Percentiles rank a stretch among this genome's conserved stretches.
Evolutionary conservation across 2,888 invertebrate species (phyloP).

Genomic region (Parasteatoda lunata): DNA sequence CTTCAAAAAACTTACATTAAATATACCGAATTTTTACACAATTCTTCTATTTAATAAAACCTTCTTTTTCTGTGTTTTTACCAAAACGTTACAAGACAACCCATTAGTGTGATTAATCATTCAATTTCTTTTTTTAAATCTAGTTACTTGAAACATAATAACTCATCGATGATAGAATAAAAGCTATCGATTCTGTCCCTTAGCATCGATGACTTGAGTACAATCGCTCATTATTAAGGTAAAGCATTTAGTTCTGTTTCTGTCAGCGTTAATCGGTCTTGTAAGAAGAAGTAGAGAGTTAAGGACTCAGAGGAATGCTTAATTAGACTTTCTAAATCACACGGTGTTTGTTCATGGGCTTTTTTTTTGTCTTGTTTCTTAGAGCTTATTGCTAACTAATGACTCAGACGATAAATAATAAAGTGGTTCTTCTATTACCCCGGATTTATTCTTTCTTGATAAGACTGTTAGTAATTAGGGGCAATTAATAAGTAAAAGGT

Average conservation of each 20-base stretch:
- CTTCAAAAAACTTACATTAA: too few relatives aligned
- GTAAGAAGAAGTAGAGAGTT: constrained; percentile 34
- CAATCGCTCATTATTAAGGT: constrained; percentile 58
- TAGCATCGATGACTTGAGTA: constrained; percentile 4
- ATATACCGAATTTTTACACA: too few relatives aligned
- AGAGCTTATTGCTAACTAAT: constrained; percentile 49
- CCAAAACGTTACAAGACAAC: background rate
- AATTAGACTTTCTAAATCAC: constrained; percentile 57
- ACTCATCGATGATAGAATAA: constrained; percentile 40
- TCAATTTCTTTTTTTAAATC: background rate
- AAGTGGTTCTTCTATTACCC: background rate
- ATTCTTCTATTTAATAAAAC: background rate
- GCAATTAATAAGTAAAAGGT: too few relatives aligned
- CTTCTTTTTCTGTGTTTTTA: background rate
- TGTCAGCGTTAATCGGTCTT: constrained; percentile 54
- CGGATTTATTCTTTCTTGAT: too few relatives aligned
- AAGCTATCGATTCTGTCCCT: constrained; percentile 8
- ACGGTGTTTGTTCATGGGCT: constrained; percentile 54
- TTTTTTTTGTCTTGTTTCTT: constrained; percentile 13
- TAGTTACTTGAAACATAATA: constrained; percentile 20
- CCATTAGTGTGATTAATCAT: constrained; percentile 49
- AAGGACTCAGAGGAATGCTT: constrained; percentile 29
- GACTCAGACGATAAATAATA: constrained; percentile 38
- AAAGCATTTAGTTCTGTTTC: constrained; percentile 36
- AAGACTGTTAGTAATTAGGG: too few relatives aligned